These are phyloP conservation scores for Bettongia penicillata DNA, from an alignment of 2,113 vertebrate species.

Conservation along the genomic window DNA sequence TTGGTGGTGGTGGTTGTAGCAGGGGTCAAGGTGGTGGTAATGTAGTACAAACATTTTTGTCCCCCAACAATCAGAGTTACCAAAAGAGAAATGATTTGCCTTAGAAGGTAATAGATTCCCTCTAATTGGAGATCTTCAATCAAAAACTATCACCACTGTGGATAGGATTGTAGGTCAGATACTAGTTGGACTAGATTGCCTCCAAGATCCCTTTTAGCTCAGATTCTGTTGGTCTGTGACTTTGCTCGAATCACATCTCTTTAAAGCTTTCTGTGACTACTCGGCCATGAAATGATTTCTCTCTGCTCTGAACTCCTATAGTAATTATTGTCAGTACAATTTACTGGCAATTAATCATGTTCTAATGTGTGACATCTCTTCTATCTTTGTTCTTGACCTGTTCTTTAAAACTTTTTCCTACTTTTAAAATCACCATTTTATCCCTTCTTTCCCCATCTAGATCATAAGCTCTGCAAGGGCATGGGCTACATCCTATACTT, in stretches of 20 bases:
- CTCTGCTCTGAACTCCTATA: background rate
- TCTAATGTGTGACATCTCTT: background rate
- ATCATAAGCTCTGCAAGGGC: background rate
- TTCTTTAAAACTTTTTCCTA: background rate
- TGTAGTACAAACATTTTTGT: background rate
- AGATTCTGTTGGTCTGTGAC: background rate
- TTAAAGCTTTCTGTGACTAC: background rate
- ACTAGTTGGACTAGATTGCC: background rate
- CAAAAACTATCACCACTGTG: background rate
- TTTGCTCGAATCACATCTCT: background rate
- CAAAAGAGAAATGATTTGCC: background rate
- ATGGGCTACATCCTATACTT: background rate
- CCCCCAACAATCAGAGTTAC: background rate
- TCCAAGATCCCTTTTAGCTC: background rate
- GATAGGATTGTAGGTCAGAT: background rate
- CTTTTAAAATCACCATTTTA: background rate
- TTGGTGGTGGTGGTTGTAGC: background rate
- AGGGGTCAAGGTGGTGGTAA: background rate
- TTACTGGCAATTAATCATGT: background rate
- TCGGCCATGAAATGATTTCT: background rate
- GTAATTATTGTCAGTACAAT: conserved; percentile 1
- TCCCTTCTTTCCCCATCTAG: background rate
- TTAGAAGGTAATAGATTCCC: background rate
- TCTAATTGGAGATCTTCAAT: background rate
- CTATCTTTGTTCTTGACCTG: background rate